These are phyloP conservation scores for Xenopus tropicalis DNA, from an alignment of 2,113 vertebrate genomes.

Conservation along the genomic window DNA sequence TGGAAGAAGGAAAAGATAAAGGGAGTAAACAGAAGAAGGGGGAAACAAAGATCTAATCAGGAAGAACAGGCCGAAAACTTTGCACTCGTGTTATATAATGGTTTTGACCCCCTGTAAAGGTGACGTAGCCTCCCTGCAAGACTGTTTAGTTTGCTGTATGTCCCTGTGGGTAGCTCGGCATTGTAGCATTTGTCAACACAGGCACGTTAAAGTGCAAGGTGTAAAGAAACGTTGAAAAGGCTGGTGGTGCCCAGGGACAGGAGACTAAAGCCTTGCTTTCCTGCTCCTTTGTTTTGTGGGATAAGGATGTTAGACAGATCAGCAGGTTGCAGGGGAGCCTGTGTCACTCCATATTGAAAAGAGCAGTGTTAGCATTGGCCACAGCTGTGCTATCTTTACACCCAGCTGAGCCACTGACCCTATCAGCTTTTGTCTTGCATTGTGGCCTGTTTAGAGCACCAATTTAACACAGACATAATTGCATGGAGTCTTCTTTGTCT, in stretches of 20 bases:
- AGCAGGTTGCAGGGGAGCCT: conserved; percentile 69
- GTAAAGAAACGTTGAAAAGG: conserved; percentile 88
- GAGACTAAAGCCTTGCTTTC: conserved; percentile 70
- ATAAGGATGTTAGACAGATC: conserved; percentile 66
- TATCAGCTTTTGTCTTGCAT: conserved; percentile 74
- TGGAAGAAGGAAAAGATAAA: too few relatives aligned
- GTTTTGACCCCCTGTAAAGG: too few relatives aligned
- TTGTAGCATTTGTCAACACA: neutral
- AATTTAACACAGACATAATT: conserved; percentile 80
- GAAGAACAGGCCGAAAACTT: too few relatives aligned
- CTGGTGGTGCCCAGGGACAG: conserved; percentile 67
- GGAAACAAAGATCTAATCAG: too few relatives aligned
- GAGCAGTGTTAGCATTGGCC: conserved; percentile 76
- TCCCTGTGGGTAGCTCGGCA: neutral
- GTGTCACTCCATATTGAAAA: conserved; percentile 81
- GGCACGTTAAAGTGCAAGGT: neutral
- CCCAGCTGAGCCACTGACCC: conserved; percentile 79
- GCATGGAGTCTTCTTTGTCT: conserved; percentile 76
- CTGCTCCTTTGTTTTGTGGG: conserved; percentile 65
- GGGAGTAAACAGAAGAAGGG: too few relatives aligned
- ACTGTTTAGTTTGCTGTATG: too few relatives aligned
- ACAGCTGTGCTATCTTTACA: conserved; percentile 79
- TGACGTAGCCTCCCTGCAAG: too few relatives aligned
- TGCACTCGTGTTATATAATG: too few relatives aligned
- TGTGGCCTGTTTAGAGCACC: conserved; percentile 69